Percentiles rank a stretch among this genome's conserved stretches.
Conservation (phyloP, 1,140 invertebrate genomes). For the Plutomurus gul region DNA sequence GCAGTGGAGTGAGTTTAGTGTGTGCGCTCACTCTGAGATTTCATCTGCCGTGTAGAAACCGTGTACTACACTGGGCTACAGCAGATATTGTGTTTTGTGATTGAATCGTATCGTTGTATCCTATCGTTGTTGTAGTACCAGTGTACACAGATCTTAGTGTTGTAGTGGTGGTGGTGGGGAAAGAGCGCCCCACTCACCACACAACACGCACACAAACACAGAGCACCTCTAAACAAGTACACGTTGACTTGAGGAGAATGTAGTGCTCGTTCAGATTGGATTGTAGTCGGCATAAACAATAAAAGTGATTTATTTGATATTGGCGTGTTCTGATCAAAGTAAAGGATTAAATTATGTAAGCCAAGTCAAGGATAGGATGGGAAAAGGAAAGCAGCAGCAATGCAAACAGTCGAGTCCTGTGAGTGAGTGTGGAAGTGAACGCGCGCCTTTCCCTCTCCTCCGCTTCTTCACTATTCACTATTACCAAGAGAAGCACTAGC, state of each 20-base stretch:
- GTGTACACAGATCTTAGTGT: neutral
- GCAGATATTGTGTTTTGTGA: too few relatives aligned
- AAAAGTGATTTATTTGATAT: constrained; percentile 30
- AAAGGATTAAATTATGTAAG: constrained; percentile 27
- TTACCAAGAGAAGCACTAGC: too few relatives aligned
- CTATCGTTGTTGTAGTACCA: neutral
- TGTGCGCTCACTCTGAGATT: too few relatives aligned
- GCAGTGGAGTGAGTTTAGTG: neutral
- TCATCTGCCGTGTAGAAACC: neutral
- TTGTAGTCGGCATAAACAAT: constrained; percentile 27
- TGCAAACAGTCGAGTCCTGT: too few relatives aligned
- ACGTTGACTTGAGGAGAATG: neutral
- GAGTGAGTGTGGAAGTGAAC: neutral
- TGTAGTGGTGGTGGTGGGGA: neutral
- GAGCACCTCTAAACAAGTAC: too few relatives aligned
- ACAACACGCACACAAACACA: too few relatives aligned
- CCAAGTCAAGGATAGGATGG: neutral
- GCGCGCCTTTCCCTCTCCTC: neutral
- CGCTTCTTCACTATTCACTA: too few relatives aligned
- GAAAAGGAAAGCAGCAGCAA: neutral
- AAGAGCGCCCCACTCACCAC: too few relatives aligned
- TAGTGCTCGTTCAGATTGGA: neutral
- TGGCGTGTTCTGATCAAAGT: constrained; percentile 22
- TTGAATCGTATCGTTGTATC: neutral
- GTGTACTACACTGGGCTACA: neutral